These are phyloP conservation scores for Perizoma flavofasciatum DNA, from an alignment of 2,888 invertebrate species.

Conservation along the genomic window DNA sequence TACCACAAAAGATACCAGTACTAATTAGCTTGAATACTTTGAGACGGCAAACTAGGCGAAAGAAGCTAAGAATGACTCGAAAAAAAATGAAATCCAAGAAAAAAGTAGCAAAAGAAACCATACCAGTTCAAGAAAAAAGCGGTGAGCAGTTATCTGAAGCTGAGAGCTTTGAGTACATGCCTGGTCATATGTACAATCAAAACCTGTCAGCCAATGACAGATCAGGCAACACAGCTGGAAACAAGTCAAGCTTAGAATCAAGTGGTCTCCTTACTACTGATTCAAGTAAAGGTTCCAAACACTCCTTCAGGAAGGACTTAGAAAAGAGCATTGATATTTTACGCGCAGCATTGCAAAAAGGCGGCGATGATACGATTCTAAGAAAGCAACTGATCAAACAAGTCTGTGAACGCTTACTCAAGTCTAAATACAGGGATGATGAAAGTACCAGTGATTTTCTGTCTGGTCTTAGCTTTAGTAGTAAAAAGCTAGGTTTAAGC, in stretches of 20 bases:
- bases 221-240: slow-evolving; percentile 53
- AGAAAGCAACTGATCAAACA: slow-evolving; percentile 86
- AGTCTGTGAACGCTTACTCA: slow-evolving; percentile 85
- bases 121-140: slow-evolving; percentile 56
- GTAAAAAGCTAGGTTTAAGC: slow-evolving; percentile 53
- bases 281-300: slow-evolving; percentile 69
- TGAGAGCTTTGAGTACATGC: slow-evolving; percentile 88
- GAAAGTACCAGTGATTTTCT: slow-evolving; percentile 76
- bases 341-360: slow-evolving; percentile 83
- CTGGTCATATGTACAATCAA: slow-evolving; percentile 83
- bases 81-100: slow-evolving; percentile 52
- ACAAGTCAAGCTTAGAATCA: slow-evolving; percentile 77
- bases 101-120: slow-evolving; percentile 48
- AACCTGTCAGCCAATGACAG: slow-evolving; percentile 56
- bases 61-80: slow-evolving; percentile 52
- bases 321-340: slow-evolving; percentile 85
- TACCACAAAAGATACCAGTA: slow-evolving; percentile 58
- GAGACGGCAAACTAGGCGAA: slow-evolving; percentile 57
- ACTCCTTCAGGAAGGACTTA: slow-evolving; percentile 83
- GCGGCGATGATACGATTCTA: slow-evolving; percentile 82
- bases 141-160: slow-evolving; percentile 80
- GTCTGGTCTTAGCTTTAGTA: slow-evolving; percentile 69
- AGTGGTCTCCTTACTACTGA: slow-evolving; percentile 69
- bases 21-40: slow-evolving; percentile 68
- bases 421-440: slow-evolving; percentile 84